Percentiles rank a stretch among this genome's conserved stretches.
Conservation (phyloP, 2,797 vertebrate genomes). For the Danio kyathit region DNA sequence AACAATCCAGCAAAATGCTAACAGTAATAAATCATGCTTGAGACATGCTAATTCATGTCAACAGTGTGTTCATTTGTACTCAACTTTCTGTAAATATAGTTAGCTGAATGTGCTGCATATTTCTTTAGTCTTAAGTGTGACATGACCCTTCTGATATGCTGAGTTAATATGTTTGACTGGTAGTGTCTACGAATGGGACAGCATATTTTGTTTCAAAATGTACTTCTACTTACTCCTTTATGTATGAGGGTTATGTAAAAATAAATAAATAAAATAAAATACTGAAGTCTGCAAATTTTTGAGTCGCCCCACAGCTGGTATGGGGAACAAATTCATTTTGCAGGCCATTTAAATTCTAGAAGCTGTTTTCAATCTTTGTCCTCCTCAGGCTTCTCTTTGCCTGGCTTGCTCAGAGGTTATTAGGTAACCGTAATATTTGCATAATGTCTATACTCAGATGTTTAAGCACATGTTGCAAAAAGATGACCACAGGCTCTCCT, state of each 20-base stretch:
- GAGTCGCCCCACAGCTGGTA: slow-evolving; percentile 14
- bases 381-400: slow-evolving; percentile 39
- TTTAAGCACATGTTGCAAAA: slow-evolving; percentile 68
- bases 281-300: background rate
- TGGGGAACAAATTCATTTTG: slow-evolving; percentile 48
- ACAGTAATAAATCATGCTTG: too few relatives aligned
- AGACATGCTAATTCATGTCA: too few relatives aligned
- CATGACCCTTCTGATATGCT: background rate
- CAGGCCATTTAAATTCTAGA: slow-evolving; percentile 62
- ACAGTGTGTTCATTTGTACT: too few relatives aligned
- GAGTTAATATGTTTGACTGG: background rate
- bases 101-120: background rate
- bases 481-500: slow-evolving; percentile 67
- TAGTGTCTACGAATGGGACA: background rate
- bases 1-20: too few relatives aligned
- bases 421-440: slow-evolving; percentile 57
- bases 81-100: too few relatives aligned
- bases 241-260: background rate
- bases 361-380: slow-evolving; percentile 50
- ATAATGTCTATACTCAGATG: slow-evolving; percentile 59
- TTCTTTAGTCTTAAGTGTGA: background rate
- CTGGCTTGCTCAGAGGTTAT: slow-evolving; percentile 43
- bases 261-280: background rate
- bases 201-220: background rate
- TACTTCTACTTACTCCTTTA: background rate